Base-by-base conservation (phyloP, 1,140 invertebrate species). In the Bombus waltoni region DNA sequence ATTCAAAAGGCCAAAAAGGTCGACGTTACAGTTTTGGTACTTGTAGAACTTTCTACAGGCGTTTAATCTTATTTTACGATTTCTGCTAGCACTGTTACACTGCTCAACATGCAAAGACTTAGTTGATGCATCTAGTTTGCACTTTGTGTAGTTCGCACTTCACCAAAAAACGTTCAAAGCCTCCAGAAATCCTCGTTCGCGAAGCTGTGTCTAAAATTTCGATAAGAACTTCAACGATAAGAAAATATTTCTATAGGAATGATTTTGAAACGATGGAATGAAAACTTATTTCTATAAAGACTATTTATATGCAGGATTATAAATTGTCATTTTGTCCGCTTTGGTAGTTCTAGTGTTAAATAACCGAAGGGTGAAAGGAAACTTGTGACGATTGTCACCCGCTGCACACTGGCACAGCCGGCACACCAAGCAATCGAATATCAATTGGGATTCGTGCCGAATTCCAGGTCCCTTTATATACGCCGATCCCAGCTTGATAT, bases 391-490 rank as follows among this genome's bases (percentile, higher is more conserved):
- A 57, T 80, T 87, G 88, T 87, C 86, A 89, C 75, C 74, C 47
- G 11, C 53, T 77, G 76, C 32, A 72, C 75, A 47, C 38, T 65
- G 68, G 76, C 66, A 77, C 81, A 40, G 79, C 62, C 72, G 42
- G 38, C 57, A 18, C 68, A 42, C 35, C 11, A 57, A 78, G 57
- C 83, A 85, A 86, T 90, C 82, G 35, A 80, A 59, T 88, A 90
- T 89, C 88, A 91, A 91, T 92, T 91, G 88, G 44, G 68, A 89
- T 89, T 85, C 82, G 82, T 82, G 78, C 62, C 2, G 70, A 71
- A 81, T 81, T 84, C 75, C 88, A 65, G 70, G 73, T 74, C 79
- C 89, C 86, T 93, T 94, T 94, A 94, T 94, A 94, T 87, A 80
- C 75, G 57, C 83, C 76, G 73, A 85, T 86, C 59, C 76, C 62